A percentile compares a stretch with the other conserved stretches of the same genome.
These are phyloP conservation scores for Malurus melanocephalus DNA, from an alignment of 2,113 vertebrate genomes.

Conservation along the genomic window DNA sequence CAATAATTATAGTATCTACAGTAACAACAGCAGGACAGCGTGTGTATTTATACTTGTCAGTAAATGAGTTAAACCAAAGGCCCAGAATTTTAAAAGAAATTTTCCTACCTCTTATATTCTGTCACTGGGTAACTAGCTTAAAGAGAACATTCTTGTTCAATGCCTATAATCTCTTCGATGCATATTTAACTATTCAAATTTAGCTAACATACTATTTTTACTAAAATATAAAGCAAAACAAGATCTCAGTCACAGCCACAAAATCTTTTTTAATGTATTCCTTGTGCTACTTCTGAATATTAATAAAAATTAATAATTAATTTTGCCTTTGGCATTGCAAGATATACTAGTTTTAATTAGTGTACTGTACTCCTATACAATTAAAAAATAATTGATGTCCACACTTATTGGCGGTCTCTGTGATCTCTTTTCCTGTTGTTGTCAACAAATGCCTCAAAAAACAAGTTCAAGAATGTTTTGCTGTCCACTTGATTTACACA, in stretches of 20 bases:
- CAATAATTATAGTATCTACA: slow-evolving; percentile 42
- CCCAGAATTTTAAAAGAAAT: slow-evolving; percentile 8
- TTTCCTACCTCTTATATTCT: neutral
- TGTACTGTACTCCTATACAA: slow-evolving; percentile 99
- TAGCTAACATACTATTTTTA: slow-evolving; percentile 67
- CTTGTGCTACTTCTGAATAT: slow-evolving; percentile 99
- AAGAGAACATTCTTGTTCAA: slow-evolving; percentile 35
- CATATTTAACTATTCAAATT: slow-evolving; percentile 62
- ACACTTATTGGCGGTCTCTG: slow-evolving; percentile 88
- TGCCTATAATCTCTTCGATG: slow-evolving; percentile 32
- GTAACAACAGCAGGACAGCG: slow-evolving; percentile 40
- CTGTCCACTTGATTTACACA: slow-evolving; percentile 79
- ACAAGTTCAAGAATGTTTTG: slow-evolving; percentile 80
- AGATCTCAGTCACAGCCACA: slow-evolving; percentile 90
- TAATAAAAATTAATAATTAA: slow-evolving; percentile 99
- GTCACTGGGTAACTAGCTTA: slow-evolving; percentile 29
- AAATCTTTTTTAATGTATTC: slow-evolving; percentile 99
- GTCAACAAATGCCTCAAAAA: slow-evolving; percentile 86
- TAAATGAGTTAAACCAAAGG: slow-evolving; percentile 34
- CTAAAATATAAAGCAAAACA: slow-evolving; percentile 82
- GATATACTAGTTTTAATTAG: slow-evolving; percentile 99
- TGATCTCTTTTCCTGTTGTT: slow-evolving; percentile 93
- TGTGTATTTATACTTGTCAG: slow-evolving; percentile 37
- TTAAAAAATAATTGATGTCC: slow-evolving; percentile 99
- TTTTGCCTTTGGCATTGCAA: slow-evolving; percentile 98